Conservation (phyloP, 2,113 vertebrate genomes). For the Corythaeola cristata region DNA sequence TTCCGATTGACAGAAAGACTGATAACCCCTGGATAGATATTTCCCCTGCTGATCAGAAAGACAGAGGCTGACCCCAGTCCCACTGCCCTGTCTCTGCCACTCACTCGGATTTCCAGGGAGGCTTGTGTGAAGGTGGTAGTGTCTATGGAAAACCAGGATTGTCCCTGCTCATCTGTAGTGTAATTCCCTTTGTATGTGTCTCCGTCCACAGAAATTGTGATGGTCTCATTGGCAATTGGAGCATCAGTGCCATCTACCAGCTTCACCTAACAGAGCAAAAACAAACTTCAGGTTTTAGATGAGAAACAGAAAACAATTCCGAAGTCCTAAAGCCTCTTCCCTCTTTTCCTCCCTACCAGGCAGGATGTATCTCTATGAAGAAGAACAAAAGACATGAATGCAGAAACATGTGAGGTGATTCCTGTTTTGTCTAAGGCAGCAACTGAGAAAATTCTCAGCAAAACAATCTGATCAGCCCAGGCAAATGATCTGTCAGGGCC, state of each 20-base stretch:
- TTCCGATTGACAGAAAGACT: background rate
- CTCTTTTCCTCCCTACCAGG: background rate
- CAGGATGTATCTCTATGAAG: background rate
- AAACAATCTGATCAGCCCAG: background rate
- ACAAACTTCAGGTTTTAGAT: background rate
- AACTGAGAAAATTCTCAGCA: background rate
- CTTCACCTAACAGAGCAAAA: conserved; percentile 59
- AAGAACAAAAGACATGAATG: background rate
- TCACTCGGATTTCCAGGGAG: conserved; percentile 66
- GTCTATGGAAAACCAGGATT: conserved; percentile 69
- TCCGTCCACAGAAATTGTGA: conserved; percentile 43
- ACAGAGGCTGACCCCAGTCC: background rate
- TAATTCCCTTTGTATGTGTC: conserved; percentile 39
- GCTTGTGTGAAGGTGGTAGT: conserved; percentile 20
- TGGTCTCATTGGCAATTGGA: conserved; percentile 65
- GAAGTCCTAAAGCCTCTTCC: background rate
- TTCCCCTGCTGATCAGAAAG: background rate
- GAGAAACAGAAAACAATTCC: background rate
- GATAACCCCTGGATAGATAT: background rate
- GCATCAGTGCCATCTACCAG: conserved; percentile 62
- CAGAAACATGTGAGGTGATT: background rate
- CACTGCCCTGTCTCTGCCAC: background rate
- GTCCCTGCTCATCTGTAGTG: conserved; percentile 71
- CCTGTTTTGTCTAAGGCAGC: background rate
- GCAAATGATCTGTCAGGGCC: background rate